Base-by-base conservation (phyloP, 1,140 invertebrate species). In the Drosophila neocordata region DNA sequence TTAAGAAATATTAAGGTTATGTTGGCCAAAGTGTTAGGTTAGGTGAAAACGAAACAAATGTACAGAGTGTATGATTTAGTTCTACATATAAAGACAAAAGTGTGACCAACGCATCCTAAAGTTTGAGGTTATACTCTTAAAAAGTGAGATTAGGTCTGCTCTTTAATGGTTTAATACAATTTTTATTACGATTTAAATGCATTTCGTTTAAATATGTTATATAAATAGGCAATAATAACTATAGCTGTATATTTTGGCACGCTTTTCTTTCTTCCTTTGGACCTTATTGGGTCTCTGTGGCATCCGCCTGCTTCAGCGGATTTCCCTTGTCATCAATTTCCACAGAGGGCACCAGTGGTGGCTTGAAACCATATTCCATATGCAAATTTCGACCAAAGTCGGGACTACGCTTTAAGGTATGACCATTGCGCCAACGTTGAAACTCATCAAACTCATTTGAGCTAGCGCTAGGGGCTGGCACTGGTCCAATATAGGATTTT, bases 361-460 rank as follows among this genome's bases (percentile, higher is more conserved):
- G 96, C 76, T 96, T 96, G 68, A 97, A 96, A 0, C 95, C 96
- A 78, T 97, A 96, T 69, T 97, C 96, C 77, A 96, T 93, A 69
- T 95, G 94, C 0, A 96, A 92, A 67, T 94, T 95, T 69, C 94
- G 93, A 1, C 94, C 94, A 59, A 92, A 93, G 41, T 94, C 93
- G 35, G 93, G 93, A 11, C 92, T 89, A 2, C 90, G 88, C 51
- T 91, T 92, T 3, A 91, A 41, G 3, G 67, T 73, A 53, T 91
- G 89, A 0, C 89, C 89, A 48, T 87, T 90, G 8, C 89, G 89
- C 89, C 89, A 22, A 93, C 93, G 71, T 93, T 94, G 13, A 92
- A 93, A 57, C 91, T 92, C 89, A 59, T 91, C 89, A 22, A 88
- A 88, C 20, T 87, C 79, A 48, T 51, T 82, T 1, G 48, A 37